A percentile compares a stretch with the other conserved stretches of the same genome.
These are phyloP conservation scores for Tuberolachnus salignus DNA, from an alignment of 2,888 invertebrate species.

Conservation along the genomic window DNA sequence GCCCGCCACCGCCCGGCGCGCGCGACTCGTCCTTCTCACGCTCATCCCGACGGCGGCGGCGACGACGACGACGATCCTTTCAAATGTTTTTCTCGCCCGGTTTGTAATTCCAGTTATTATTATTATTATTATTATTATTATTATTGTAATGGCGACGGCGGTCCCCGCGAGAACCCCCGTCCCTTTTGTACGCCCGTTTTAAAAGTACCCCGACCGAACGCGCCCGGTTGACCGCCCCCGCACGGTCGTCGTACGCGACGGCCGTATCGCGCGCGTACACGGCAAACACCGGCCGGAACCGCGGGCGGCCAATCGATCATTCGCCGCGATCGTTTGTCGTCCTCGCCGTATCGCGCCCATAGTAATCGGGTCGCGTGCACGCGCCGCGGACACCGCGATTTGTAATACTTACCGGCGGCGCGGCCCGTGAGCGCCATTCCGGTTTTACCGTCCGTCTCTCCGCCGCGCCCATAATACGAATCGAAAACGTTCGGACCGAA, in stretches of 20 bases:
- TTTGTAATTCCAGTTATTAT: slow-evolving; percentile 43
- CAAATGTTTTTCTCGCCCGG: slow-evolving; percentile 46
- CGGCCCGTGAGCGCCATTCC: no score
- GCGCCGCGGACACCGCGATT: no score
- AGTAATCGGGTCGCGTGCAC: no score
- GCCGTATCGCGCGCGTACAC: neutral
- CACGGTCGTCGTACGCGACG: neutral
- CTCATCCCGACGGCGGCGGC: neutral
- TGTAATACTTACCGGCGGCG: no score
- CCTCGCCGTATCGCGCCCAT: no score
- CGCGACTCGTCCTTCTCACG: slow-evolving; percentile 1
- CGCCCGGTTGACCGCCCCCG: neutral
- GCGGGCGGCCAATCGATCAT: neutral
- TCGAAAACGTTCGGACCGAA: no score
- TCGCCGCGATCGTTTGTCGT: no score
- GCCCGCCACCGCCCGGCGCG: neutral
- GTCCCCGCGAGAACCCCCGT: neutral
- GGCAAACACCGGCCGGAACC: neutral
- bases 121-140: no score
- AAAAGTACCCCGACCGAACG: no score
- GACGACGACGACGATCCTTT: slow-evolving; percentile 14
- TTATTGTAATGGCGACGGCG: neutral
- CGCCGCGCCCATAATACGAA: no score
- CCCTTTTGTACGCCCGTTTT: no score
- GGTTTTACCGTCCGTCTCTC: no score